phyloP scores from a whole-genome alignment of 2,113 vertebrate genomes.

The Xiphophorus couchianus region DNA sequence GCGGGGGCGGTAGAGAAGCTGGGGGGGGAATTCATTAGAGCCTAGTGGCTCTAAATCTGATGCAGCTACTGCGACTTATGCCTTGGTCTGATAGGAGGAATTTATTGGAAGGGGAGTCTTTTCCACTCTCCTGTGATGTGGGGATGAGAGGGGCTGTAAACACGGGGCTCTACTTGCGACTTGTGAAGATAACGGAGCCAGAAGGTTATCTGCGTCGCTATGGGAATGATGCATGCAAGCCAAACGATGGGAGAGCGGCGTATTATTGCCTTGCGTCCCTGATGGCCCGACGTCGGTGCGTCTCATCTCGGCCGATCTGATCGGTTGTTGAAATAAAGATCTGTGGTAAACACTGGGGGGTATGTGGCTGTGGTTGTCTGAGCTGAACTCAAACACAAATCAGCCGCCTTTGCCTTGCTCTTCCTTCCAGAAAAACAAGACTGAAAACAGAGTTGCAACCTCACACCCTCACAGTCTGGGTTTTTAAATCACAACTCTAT shows the following conservation, averaged over 20 bases:
- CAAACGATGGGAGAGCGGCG: conserved; percentile 33
- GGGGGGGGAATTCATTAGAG: conserved; percentile 64
- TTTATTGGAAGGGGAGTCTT: conserved; percentile 54
- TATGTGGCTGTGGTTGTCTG: conserved; percentile 13
- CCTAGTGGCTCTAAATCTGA: conserved; percentile 58
- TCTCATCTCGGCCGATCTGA: conserved; percentile 50
- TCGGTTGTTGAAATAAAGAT: conserved; percentile 45
- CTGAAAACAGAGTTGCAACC: conserved; percentile 9
- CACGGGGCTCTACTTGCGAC: conserved; percentile 35
- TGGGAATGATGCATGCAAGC: conserved; percentile 51
- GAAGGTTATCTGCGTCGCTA: conserved; percentile 54
- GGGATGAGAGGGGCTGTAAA: conserved; percentile 57
- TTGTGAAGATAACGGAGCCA: conserved; percentile 52
- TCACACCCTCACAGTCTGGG: neutral
- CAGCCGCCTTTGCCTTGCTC: neutral
- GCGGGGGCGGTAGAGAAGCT: conserved; percentile 28
- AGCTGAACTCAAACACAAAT: conserved; percentile 10
- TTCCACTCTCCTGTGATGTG: conserved; percentile 42
- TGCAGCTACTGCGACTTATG: conserved; percentile 52
- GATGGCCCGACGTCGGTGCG: conserved; percentile 4
- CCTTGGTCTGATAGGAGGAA: conserved; percentile 49
- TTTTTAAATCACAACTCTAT: neutral
- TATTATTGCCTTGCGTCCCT: neutral
- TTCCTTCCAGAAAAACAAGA: neutral
- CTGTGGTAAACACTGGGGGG: conserved; percentile 30